A percentile compares a stretch with the other conserved stretches of the same genome.
These are phyloP conservation scores for Labrus mixtus DNA, from an alignment of 2,113 vertebrate genomes.

Conservation along the genomic window DNA sequence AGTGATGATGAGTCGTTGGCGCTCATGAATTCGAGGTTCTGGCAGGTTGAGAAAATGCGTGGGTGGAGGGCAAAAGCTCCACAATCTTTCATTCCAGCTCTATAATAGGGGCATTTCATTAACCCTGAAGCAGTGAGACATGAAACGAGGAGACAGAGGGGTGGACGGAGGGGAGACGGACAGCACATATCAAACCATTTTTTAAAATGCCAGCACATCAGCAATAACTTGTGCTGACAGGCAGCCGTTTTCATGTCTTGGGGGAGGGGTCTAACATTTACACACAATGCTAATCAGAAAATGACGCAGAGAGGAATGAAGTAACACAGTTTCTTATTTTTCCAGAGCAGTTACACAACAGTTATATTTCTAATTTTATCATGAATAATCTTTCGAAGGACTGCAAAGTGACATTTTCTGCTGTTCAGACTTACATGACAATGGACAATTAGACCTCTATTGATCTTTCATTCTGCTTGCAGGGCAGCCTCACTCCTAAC, in stretches of 20 bases:
- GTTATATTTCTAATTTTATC: conserved; percentile 38
- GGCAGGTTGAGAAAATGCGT: conserved; percentile 33
- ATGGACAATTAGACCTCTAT: too few relatives aligned
- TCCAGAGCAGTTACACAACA: conserved; percentile 21
- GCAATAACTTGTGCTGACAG: conserved; percentile 63
- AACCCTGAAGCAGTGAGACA: conserved; percentile 60
- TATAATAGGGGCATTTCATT: conserved; percentile 72
- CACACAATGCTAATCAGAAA: conserved; percentile 41
- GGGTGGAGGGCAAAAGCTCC: conserved; percentile 47
- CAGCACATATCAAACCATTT: conserved; percentile 30
- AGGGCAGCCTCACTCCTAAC: too few relatives aligned
- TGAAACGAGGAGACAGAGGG: conserved; percentile 44
- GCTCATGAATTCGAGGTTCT: conserved; percentile 3
- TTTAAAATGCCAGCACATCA: conserved; percentile 63
- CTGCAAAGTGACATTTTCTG: background rate
- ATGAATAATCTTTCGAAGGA: conserved; percentile 49
- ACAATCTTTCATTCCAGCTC: conserved; percentile 51
- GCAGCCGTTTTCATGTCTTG: conserved; percentile 32
- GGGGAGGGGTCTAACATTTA: conserved; percentile 39
- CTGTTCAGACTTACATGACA: too few relatives aligned
- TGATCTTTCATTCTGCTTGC: too few relatives aligned
- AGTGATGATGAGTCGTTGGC: background rate
- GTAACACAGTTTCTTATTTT: background rate
- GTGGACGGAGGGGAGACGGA: conserved; percentile 27
- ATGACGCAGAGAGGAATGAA: conserved; percentile 9